These are phyloP conservation scores for Rhagophthalmus giganteus DNA, from an alignment of 2,888 invertebrate genomes.

Conservation along the genomic window DNA sequence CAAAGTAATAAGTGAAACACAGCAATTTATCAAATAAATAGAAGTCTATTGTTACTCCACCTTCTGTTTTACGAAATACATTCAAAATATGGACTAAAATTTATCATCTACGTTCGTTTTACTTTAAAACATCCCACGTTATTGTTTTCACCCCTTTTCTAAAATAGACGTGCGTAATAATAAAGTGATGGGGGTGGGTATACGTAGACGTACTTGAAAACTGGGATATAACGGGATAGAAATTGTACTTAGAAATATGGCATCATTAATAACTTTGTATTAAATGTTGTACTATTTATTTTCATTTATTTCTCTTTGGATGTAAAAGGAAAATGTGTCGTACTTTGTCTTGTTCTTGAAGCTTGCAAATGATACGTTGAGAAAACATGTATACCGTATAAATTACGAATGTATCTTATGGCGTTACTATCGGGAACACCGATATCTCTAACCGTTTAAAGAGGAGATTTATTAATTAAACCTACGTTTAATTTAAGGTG, in stretches of 20 bases:
- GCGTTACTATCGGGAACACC: not conserved
- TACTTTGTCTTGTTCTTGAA: slow-evolving; percentile 39
- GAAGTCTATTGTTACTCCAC: slow-evolving; percentile 52
- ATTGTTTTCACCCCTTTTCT: slow-evolving; percentile 48
- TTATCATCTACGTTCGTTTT: slow-evolving; percentile 54
- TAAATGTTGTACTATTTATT: slow-evolving; percentile 55
- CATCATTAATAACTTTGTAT: slow-evolving; percentile 54
- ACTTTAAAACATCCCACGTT: slow-evolving; percentile 43
- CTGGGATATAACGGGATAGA: slow-evolving; percentile 37
- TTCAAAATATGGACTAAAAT: slow-evolving; percentile 53
- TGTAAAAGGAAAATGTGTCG: slow-evolving; percentile 46
- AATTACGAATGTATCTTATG: slow-evolving; percentile 3
- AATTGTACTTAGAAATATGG: slow-evolving; percentile 51
- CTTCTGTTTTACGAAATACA: slow-evolving; percentile 48
- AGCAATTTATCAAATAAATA: slow-evolving; percentile 56
- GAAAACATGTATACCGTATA: slow-evolving; percentile 3
- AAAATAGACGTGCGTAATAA: slow-evolving; percentile 25
- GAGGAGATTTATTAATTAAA: slow-evolving; percentile 6
- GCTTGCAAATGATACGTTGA: not conserved
- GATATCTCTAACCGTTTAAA: not conserved
- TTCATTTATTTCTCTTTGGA: slow-evolving; percentile 51
- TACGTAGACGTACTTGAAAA: slow-evolving; percentile 28
- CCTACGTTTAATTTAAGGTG: slow-evolving; percentile 1
- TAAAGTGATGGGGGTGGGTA: slow-evolving; percentile 20
- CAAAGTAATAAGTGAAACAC: slow-evolving; percentile 49